phyloP scores from a whole-genome alignment of 2,113 vertebrate genomes.

The Pachyramphus minor region DNA sequence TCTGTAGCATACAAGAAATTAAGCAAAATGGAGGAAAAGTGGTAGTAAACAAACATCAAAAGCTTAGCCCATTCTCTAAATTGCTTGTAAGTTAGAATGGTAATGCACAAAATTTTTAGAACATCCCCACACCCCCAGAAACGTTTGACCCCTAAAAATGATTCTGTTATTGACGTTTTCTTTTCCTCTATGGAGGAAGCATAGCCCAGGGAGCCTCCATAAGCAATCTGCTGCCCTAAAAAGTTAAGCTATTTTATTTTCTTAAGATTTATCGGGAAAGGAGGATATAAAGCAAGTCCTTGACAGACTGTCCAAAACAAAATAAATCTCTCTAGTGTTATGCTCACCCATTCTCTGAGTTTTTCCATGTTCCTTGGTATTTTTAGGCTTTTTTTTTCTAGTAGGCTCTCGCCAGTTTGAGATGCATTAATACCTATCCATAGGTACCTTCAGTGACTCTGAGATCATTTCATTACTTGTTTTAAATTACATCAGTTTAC shows the following conservation, averaged over 20 bases:
- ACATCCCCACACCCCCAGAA: not conserved
- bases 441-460: not conserved
- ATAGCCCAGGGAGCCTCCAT: not conserved
- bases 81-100: not conserved
- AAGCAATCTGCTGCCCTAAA: not conserved
- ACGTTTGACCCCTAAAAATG: not conserved
- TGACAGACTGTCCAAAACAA: not conserved
- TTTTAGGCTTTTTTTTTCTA: not conserved
- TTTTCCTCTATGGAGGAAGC: not conserved
- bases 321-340: not conserved
- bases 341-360: not conserved
- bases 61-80: not conserved
- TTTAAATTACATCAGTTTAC: not conserved
- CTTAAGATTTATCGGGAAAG: not conserved
- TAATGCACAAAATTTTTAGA: not conserved
- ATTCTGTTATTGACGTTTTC: not conserved
- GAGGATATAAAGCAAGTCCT: not conserved
- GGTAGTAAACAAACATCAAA: not conserved
- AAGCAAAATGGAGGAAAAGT: not conserved
- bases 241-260: not conserved
- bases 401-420: not conserved
- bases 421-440: not conserved
- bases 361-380: not conserved
- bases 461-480: not conserved
- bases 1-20: not conserved